These are phyloP conservation scores for Apamea epomidion DNA, from an alignment of 2,888 invertebrate species.

Conservation along the genomic window DNA sequence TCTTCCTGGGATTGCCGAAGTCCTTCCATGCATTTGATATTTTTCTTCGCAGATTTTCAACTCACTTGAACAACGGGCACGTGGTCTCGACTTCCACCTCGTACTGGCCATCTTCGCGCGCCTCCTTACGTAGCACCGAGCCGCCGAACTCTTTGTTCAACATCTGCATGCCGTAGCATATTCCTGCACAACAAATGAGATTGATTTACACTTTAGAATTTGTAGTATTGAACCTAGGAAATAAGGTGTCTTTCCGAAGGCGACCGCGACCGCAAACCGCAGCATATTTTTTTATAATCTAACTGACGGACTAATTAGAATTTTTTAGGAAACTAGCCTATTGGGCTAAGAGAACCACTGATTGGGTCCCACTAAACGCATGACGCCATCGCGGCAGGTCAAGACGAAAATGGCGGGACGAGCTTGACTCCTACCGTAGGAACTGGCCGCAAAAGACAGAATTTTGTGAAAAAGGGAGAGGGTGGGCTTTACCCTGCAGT, in stretches of 20 bases:
- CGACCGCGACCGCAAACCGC: background rate
- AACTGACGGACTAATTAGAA: too few species aligned
- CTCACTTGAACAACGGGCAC: slow-evolving; percentile 97
- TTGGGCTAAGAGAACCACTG: too few species aligned
- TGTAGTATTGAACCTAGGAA: background rate
- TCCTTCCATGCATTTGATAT: background rate
- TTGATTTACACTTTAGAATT: background rate
- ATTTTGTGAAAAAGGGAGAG: too few species aligned
- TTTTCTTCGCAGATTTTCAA: background rate
- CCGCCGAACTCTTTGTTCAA: slow-evolving; percentile 99
- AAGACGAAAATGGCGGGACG: too few species aligned
- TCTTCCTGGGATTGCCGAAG: background rate
- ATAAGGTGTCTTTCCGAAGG: background rate
- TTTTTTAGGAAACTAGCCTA: too few species aligned
- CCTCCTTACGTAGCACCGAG: slow-evolving; percentile 95
- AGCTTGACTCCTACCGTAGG: too few species aligned
- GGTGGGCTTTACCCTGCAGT: too few species aligned
- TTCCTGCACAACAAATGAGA: slow-evolving; percentile 91
- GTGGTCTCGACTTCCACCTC: slow-evolving; percentile 96
- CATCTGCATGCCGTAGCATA: slow-evolving; percentile 99
- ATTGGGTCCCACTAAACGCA: too few species aligned
- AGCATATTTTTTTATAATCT: background rate
- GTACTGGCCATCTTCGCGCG: slow-evolving; percentile 98
- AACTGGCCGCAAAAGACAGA: too few species aligned
- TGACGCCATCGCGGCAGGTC: too few species aligned